phyloP scores from a whole-genome alignment of 1,140 invertebrate genomes.

The Cyrtorhinus lividipennis region DNA sequence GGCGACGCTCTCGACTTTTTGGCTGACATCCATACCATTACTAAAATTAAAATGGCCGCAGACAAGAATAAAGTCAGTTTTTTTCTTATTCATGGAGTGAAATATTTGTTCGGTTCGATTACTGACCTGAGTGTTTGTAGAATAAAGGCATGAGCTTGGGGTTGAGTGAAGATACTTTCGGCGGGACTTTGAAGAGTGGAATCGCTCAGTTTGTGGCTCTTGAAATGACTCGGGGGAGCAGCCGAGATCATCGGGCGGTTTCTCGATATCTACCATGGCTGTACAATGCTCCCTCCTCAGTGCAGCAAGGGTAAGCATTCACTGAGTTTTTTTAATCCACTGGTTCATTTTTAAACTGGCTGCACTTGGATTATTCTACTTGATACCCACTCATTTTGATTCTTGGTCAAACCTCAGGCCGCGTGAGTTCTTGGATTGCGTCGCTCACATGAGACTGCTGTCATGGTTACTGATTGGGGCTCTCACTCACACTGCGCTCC shows the following conservation, averaged over 20 bases:
- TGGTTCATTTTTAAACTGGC: neutral
- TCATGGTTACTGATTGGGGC: conserved; percentile 93
- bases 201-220: conserved; percentile 88
- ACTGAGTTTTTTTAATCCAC: neutral
- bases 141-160: conserved; percentile 55
- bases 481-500: conserved; percentile 68
- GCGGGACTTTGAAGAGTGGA: conserved; percentile 86
- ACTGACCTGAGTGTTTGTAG: neutral
- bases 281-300: conserved; percentile 62
- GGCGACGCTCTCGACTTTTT: conserved; percentile 92
- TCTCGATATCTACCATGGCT: conserved; percentile 82
- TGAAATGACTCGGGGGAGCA: conserved; percentile 78
- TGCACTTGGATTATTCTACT: neutral
- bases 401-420: conserved; percentile 37
- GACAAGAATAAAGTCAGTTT: conserved; percentile 18
- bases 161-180: conserved; percentile 88
- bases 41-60: conserved; percentile 77
- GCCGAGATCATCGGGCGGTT: conserved; percentile 69
- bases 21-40: conserved; percentile 88
- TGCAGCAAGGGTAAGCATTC: conserved; percentile 59
- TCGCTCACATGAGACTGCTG: conserved; percentile 81
- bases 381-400: neutral
- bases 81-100: neutral
- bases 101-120: neutral
- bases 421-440: conserved; percentile 89